A percentile compares a stretch with the other conserved stretches of the same genome.
These are phyloP conservation scores for Caenorhabditis becei DNA, from an alignment of 2,888 invertebrate species.

Conservation along the genomic window DNA sequence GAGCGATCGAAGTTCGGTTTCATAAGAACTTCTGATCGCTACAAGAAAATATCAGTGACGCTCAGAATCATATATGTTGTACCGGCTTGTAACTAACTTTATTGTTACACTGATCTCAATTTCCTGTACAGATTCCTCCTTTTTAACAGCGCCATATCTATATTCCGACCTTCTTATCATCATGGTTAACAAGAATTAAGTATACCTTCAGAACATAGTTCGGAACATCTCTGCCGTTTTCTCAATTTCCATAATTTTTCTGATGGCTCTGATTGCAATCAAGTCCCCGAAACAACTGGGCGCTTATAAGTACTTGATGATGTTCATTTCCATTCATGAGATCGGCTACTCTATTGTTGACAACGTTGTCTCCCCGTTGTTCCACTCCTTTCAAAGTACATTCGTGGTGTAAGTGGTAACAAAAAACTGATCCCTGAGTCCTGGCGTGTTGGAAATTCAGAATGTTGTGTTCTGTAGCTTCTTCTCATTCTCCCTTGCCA, in stretches of 20 bases:
- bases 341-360: slow-evolving; percentile 15
- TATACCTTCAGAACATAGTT: background rate
- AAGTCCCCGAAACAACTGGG: slow-evolving; percentile 14
- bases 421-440: background rate
- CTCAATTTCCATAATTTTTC: slow-evolving; percentile 3
- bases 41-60: too few species aligned
- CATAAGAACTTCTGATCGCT: too few species aligned
- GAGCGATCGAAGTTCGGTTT: too few species aligned
- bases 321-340: slow-evolving; percentile 2
- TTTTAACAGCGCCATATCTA: too few species aligned
- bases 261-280: background rate
- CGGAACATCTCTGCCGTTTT: slow-evolving; percentile 6
- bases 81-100: too few species aligned
- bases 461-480: background rate
- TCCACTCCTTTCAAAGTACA: background rate
- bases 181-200: background rate
- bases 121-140: too few species aligned
- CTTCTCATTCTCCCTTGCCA: slow-evolving; percentile 6
- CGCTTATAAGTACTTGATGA: slow-evolving; percentile 14
- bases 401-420: background rate
- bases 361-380: background rate
- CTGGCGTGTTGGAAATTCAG: background rate
- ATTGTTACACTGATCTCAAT: too few species aligned
- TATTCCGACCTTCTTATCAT: too few species aligned
- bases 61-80: too few species aligned